Evolutionary conservation across 2,797 vertebrate species (phyloP).

Genomic region (Ataeniobius toweri): DNA sequence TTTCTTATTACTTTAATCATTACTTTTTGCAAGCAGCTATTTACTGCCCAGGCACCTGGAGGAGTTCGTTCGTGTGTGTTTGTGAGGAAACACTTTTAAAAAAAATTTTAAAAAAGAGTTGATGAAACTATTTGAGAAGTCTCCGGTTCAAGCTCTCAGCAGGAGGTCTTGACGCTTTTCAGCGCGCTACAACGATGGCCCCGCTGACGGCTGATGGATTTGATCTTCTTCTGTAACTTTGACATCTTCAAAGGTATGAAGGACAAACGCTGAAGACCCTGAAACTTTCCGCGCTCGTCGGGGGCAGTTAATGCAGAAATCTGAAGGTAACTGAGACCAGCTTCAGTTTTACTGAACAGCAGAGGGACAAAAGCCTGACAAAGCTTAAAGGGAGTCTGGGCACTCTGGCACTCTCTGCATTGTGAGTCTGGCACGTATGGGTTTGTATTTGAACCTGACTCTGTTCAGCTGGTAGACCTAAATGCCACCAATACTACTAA

Average conservation of each 20-base stretch:
- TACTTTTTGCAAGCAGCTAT: conserved; percentile 30
- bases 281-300: conserved; percentile 4
- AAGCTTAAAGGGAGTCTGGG: conserved; percentile 57
- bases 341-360: conserved; percentile 24
- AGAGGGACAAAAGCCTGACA: conserved; percentile 54
- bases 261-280: conserved; percentile 25
- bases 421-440: conserved; percentile 55
- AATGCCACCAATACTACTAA: conserved; percentile 41
- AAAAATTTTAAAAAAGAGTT: conserved; percentile 46
- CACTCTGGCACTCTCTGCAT: conserved; percentile 71
- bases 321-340: conserved; percentile 26
- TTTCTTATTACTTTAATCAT: background rate
- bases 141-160: conserved; percentile 61
- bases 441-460: conserved; percentile 61
- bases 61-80: conserved; percentile 63
- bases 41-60: conserved; percentile 20
- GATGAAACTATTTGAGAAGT: conserved; percentile 62
- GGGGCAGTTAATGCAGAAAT: conserved; percentile 17
- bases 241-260: conserved; percentile 78
- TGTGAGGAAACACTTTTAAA: conserved; percentile 43
- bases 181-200: conserved; percentile 72
- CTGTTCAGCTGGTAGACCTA: conserved; percentile 17
- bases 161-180: conserved; percentile 63
- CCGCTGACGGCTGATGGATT: conserved; percentile 70
- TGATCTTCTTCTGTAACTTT: conserved; percentile 69